Percentiles rank a stretch among this genome's conserved stretches.
phyloP scores from a whole-genome alignment of 92 coral and sea anemone genomes.

The Umimayanthus chanpuru region DNA sequence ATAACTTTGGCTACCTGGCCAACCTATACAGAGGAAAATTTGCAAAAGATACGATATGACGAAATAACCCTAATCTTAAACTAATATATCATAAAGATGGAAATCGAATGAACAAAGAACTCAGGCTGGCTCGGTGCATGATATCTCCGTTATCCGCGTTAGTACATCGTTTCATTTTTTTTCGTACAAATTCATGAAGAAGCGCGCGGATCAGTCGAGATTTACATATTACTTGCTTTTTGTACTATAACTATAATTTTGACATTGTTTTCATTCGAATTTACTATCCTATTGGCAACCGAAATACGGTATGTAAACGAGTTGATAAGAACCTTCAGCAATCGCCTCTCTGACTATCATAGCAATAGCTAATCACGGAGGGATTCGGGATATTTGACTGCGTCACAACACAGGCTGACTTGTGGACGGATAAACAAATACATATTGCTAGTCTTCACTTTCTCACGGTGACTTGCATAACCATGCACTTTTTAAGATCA shows the following conservation, averaged over 20 bases:
- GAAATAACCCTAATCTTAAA: constrained; percentile 24
- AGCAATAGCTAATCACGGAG: neutral
- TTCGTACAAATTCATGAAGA: neutral
- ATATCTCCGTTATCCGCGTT: neutral
- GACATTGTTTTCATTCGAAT: neutral
- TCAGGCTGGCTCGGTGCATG: neutral
- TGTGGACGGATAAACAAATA: constrained; percentile 12
- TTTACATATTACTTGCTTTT: too few species aligned
- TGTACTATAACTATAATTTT: too few species aligned
- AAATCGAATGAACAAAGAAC: constrained; percentile 21
- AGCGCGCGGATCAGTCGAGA: too few species aligned
- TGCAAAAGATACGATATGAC: constrained; percentile 11
- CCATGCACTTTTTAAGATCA: constrained; percentile 1
- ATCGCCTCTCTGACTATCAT: neutral
- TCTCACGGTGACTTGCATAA: constrained; percentile 24
- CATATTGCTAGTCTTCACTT: neutral
- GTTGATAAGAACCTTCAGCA: neutral
- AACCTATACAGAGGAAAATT: constrained; percentile 7
- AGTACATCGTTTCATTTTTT: neutral
- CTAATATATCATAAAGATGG: constrained; percentile 21
- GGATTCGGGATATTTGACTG: neutral
- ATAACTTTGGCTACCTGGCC: neutral
- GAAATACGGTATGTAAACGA: neutral
- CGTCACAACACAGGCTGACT: neutral
- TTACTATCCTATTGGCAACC: neutral